Percentiles rank a stretch among this genome's conserved stretches.
phyloP scores from a whole-genome alignment of 2,888 invertebrate species.

The Cataglyphis cursor region DNA sequence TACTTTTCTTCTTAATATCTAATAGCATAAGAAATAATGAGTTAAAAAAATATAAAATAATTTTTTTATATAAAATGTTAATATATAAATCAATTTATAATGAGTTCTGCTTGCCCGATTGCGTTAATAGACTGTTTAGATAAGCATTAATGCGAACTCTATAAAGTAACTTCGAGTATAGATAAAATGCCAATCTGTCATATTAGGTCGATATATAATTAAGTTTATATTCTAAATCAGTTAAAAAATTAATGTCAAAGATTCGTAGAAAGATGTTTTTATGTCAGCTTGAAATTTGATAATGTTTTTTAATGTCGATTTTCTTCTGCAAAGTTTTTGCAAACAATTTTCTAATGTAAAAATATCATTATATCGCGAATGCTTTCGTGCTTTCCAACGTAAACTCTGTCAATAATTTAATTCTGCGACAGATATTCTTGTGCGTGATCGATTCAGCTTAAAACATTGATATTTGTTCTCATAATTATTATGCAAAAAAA shows the following conservation, averaged over 20 bases:
- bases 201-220: background rate
- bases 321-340: background rate
- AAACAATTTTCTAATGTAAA: background rate
- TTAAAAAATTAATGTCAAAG: background rate
- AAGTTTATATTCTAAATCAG: constrained; percentile 4
- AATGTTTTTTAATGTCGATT: background rate
- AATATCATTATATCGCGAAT: background rate
- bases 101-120: background rate
- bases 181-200: constrained; percentile 46
- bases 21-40: background rate
- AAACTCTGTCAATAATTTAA: background rate
- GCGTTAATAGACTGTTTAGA: background rate
- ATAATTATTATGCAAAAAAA: constrained; percentile 24
- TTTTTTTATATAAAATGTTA: constrained; percentile 6
- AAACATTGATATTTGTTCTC: constrained; percentile 10
- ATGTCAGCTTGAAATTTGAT: background rate
- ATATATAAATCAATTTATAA: background rate
- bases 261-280: constrained; percentile 14
- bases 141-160: background rate
- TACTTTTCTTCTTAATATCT: background rate
- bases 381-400: background rate
- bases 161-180: background rate
- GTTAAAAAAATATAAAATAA: background rate
- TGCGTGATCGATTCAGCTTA: background rate
- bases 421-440: background rate